phyloP scores from a whole-genome alignment of 2,797 vertebrate genomes.

The Paramormyrops hopkinsi region DNA sequence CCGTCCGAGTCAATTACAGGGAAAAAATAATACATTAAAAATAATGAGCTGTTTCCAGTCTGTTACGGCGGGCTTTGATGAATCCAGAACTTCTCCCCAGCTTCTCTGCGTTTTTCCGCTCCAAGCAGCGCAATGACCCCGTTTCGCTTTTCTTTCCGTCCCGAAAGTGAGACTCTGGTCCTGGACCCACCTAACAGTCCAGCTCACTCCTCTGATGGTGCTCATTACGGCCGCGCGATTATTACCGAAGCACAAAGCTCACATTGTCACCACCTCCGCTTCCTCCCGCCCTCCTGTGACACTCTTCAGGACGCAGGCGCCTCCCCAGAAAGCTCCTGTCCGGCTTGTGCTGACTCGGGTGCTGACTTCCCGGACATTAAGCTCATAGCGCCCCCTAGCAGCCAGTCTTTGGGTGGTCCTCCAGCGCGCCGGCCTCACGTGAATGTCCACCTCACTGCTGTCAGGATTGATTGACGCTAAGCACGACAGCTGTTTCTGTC shows the following conservation, averaged over 20 bases:
- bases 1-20: background rate
- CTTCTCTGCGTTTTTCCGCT: background rate
- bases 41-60: conserved; percentile 24
- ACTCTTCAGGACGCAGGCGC: conserved; percentile 30
- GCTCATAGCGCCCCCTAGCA: background rate
- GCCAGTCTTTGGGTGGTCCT: background rate
- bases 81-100: conserved; percentile 18
- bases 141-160: conserved; percentile 34
- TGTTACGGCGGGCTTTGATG: conserved; percentile 19
- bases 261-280: conserved; percentile 28
- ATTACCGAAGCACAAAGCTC: conserved; percentile 37
- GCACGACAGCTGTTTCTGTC: background rate
- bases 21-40: conserved; percentile 30
- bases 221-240: conserved; percentile 35
- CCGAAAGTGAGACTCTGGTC: background rate
- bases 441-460: background rate
- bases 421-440: background rate
- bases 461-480: background rate
- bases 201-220: background rate
- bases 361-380: background rate
- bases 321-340: conserved; percentile 45
- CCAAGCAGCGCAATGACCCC: conserved; percentile 16
- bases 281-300: conserved; percentile 6
- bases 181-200: conserved; percentile 27
- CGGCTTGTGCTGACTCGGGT: background rate